Percentiles rank a stretch among this genome's conserved stretches.
Conservation (phyloP, 2,888 invertebrate genomes). For the Drosophila neotestacea region DNA sequence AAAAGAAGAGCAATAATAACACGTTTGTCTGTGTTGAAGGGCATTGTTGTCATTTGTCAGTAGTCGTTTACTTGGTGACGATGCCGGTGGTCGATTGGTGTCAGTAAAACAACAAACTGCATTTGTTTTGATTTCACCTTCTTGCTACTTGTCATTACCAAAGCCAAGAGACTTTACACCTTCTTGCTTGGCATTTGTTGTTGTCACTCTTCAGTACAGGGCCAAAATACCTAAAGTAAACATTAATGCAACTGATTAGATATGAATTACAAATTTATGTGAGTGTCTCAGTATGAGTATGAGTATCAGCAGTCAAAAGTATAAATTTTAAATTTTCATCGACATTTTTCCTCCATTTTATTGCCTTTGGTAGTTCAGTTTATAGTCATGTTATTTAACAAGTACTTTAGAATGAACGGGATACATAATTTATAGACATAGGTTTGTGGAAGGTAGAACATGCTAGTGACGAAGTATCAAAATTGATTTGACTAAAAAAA, state of each 20-base stretch:
- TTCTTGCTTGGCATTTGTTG: constrained; percentile 9
- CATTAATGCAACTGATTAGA: constrained; percentile 44
- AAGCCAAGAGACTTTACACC: constrained; percentile 45
- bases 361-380: background rate
- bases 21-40: constrained; percentile 14
- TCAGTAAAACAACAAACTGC: constrained; percentile 49
- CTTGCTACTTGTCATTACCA: constrained; percentile 50
- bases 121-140: constrained; percentile 14
- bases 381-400: background rate
- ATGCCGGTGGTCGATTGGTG: constrained; percentile 48
- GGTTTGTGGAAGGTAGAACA: too few relatives aligned
- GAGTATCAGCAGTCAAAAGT: constrained; percentile 8
- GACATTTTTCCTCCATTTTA: background rate
- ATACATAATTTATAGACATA: constrained; percentile 1
- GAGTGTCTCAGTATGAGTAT: constrained; percentile 4
- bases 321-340: constrained; percentile 2
- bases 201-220: constrained; percentile 35
- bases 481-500: too few relatives aligned
- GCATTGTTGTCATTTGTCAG: constrained; percentile 52
- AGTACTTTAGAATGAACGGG: background rate
- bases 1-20: constrained; percentile 12
- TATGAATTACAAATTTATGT: constrained; percentile 3
- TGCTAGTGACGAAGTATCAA: too few relatives aligned
- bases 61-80: background rate
- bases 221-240: constrained; percentile 45